A percentile compares a stretch with the other conserved stretches of the same genome.
These are phyloP conservation scores for Pseudococcus longispinus DNA, from an alignment of 2,888 invertebrate genomes.

Conservation along the genomic window DNA sequence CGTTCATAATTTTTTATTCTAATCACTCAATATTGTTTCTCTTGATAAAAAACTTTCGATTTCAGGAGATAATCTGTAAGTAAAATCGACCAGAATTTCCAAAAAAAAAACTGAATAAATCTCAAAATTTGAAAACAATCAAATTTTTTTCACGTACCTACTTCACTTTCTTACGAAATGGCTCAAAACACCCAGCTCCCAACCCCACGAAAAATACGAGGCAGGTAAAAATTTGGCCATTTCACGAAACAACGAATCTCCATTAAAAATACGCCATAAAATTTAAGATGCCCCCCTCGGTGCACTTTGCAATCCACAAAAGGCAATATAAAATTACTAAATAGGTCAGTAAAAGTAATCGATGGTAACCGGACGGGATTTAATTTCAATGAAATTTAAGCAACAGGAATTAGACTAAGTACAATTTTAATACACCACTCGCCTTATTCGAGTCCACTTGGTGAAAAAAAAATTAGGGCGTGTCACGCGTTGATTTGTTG, in stretches of 20 bases:
- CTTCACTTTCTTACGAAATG: too few species aligned
- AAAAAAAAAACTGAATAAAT: too few species aligned
- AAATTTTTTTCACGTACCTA: too few species aligned
- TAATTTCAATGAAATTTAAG: neutral
- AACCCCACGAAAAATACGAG: too few species aligned
- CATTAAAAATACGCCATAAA: neutral
- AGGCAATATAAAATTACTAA: neutral
- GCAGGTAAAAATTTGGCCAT: too few species aligned
- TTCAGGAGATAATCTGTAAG: too few species aligned
- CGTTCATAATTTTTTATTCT: too few species aligned
- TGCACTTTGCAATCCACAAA: neutral
- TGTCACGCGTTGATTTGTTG: neutral
- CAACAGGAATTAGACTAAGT: neutral
- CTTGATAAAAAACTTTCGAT: too few species aligned
- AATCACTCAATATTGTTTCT: too few species aligned
- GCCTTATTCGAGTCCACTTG: neutral
- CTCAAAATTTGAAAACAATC: too few species aligned
- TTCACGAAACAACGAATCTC: neutral
- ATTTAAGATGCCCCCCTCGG: neutral
- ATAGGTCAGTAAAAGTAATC: slow-evolving; percentile 6
- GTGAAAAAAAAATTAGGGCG: neutral
- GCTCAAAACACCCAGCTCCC: too few species aligned
- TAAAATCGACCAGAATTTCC: too few species aligned
- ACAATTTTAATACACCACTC: neutral
- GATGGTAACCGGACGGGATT: neutral